phyloP scores from a whole-genome alignment of 2,113 vertebrate species.

The Rutilus rutilus region DNA sequence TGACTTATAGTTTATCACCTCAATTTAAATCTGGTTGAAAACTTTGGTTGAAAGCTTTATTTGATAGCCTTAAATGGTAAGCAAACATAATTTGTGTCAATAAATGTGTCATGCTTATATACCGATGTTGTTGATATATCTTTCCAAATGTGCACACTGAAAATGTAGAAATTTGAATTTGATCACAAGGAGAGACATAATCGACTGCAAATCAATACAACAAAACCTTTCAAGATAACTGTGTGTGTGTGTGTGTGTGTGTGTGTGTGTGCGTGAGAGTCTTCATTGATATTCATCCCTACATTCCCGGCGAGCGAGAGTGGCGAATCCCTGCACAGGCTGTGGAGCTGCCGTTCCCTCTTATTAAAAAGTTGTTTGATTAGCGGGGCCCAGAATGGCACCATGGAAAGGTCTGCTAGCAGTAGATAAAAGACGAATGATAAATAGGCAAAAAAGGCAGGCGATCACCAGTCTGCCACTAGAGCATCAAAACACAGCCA shows the following conservation, averaged over 20 bases:
- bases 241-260: slow-evolving; percentile 41
- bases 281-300: slow-evolving; percentile 77
- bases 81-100: background rate
- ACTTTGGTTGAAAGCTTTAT: background rate
- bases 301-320: slow-evolving; percentile 66
- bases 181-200: slow-evolving; percentile 29
- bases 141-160: background rate
- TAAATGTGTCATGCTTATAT: background rate
- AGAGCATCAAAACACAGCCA: slow-evolving; percentile 87
- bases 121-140: background rate
- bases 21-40: background rate
- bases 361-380: slow-evolving; percentile 91
- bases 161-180: slow-evolving; percentile 9
- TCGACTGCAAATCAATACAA: slow-evolving; percentile 11
- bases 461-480: slow-evolving; percentile 81
- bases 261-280: slow-evolving; percentile 22
- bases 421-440: slow-evolving; percentile 89
- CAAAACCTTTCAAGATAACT: slow-evolving; percentile 41
- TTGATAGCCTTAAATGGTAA: background rate
- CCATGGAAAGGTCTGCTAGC: slow-evolving; percentile 82
- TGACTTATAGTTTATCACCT: background rate
- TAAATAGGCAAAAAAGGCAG: slow-evolving; percentile 75
- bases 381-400: slow-evolving; percentile 79
- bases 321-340: slow-evolving; percentile 68
- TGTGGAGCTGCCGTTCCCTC: slow-evolving; percentile 79